Evolutionary conservation across 2,888 invertebrate species (phyloP).

Genomic region (Hyppa rectilinea): DNA sequence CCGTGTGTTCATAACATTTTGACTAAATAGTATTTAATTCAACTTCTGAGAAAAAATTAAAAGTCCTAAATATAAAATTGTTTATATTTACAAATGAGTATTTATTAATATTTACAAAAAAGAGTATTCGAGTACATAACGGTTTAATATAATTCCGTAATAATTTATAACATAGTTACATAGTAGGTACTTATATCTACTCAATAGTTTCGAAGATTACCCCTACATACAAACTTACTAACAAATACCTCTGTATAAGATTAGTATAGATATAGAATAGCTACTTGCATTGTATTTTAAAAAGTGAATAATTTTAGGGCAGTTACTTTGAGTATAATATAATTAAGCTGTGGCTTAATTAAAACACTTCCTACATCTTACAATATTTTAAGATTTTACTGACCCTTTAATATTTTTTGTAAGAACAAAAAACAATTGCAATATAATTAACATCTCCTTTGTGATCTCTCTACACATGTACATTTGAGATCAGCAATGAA

Average conservation of each 20-base stretch:
- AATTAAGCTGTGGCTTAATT: conserved; percentile 1
- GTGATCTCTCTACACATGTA: background rate
- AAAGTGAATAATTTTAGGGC: conserved; percentile 6
- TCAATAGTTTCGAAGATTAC: no score
- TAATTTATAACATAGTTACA: conserved; percentile 12
- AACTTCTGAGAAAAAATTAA: conserved; percentile 17
- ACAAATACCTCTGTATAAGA: no score
- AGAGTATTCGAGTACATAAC: conserved; percentile 57
- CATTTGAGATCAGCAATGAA: conserved; percentile 25
- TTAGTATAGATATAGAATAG: no score
- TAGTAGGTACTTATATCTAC: conserved; percentile 4
- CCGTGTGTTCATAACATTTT: background rate
- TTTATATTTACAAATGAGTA: conserved; percentile 50
- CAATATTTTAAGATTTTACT: conserved; percentile 5
- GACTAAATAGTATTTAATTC: conserved; percentile 5
- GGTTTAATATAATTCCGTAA: conserved; percentile 33
- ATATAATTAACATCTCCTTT: conserved; percentile 4
- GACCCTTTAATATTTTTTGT: background rate
- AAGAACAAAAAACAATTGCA: background rate
- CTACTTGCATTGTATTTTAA: conserved; percentile 7
- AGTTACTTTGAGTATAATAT: conserved; percentile 1
- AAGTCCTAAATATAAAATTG: conserved; percentile 35
- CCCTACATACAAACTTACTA: no score
- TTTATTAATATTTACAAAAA: conserved; percentile 50
- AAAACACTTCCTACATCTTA: background rate